Evolutionary conservation across 53 echinoderm and acorn worm species (phyloP), one percentile per base, ranked within the genome.

Genomic region (Paracentrotus lividus): DNA sequence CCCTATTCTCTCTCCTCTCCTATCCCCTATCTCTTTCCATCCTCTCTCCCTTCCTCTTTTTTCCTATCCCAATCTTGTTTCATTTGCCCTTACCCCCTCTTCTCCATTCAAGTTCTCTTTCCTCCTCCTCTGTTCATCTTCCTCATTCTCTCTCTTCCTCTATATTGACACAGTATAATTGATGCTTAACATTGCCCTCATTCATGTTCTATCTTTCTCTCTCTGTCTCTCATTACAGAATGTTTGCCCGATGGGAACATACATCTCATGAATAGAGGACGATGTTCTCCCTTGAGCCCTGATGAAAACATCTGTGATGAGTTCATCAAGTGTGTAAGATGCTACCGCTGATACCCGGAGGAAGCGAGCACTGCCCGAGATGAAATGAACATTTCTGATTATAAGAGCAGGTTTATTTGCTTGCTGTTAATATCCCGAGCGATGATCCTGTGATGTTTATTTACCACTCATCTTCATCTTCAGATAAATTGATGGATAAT

Each of bases 281-380:
- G 81, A 81, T 45, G 47, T 81, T 16, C 32, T 81, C 26, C 81
- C 81, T 72, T 72, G 26, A 47, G 81, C 33, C 81, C 24, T 8
- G 81, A 81, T 81, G 44, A n/a, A 81, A 81, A 81, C 81, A 81
- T 81, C 47, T 81, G 81, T 81, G 47, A 45, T 81, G 81, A 44
- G 24, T 47, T n/a, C n/a, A 24, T 81, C 45, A 81, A 44, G 47
- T 21, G 27, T 27, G 44, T 20, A 8, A 40, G 18, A 26, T 81
- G 24, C 81, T 81, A 27, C 14, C 81, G 8, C 15, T 47, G 12
- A 10, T 33, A 45, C 81, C 47, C 36, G 72, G 40, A 72, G 40
- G 40, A 10, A 40, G 72, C 4, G 12, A 38, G 1, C 18, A 5
- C 2, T 18, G 12, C 8, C 20, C 20, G 40, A 47, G 47, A 81